Evolutionary conservation across 2,888 invertebrate species (phyloP).

Genomic region (Aspidiotus destructor): DNA sequence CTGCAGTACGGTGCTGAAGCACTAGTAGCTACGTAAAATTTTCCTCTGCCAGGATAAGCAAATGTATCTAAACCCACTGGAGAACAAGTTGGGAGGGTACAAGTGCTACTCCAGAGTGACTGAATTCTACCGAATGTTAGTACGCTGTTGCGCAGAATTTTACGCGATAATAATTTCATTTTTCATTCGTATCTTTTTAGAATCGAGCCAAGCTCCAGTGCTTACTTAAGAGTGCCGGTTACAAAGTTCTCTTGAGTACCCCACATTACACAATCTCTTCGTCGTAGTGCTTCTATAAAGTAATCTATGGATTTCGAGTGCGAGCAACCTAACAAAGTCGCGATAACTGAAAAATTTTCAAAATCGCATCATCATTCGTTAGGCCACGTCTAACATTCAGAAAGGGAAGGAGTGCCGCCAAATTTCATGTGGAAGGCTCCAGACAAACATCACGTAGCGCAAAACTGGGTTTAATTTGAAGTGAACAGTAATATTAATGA

Average conservation of each 20-base stretch:
- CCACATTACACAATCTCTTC: conserved; percentile 48
- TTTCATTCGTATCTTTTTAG: background rate
- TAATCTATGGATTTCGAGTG: conserved; percentile 53
- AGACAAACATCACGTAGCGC: too few relatives aligned
- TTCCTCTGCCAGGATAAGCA: conserved; percentile 39
- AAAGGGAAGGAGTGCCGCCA: too few relatives aligned
- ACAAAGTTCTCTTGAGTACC: conserved; percentile 41
- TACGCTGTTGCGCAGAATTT: background rate
- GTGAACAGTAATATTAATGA: too few relatives aligned
- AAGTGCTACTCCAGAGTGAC: conserved; percentile 32
- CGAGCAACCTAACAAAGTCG: conserved; percentile 50
- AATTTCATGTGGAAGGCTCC: too few relatives aligned
- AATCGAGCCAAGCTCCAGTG: background rate
- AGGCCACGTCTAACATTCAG: background rate
- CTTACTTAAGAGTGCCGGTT: conserved; percentile 18
- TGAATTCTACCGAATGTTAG: conserved; percentile 11
- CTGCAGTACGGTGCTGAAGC: conserved; percentile 40
- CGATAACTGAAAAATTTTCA: conserved; percentile 9
- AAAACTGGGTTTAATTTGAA: too few relatives aligned
- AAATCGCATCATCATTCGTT: background rate
- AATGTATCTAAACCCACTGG: conserved; percentile 40
- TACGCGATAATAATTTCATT: background rate
- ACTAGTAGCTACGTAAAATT: conserved; percentile 40
- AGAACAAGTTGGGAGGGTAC: conserved; percentile 38
- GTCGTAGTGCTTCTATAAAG: conserved; percentile 50